phyloP scores from a whole-genome alignment of 2,797 vertebrate species.

The Garrulus glandarius region DNA sequence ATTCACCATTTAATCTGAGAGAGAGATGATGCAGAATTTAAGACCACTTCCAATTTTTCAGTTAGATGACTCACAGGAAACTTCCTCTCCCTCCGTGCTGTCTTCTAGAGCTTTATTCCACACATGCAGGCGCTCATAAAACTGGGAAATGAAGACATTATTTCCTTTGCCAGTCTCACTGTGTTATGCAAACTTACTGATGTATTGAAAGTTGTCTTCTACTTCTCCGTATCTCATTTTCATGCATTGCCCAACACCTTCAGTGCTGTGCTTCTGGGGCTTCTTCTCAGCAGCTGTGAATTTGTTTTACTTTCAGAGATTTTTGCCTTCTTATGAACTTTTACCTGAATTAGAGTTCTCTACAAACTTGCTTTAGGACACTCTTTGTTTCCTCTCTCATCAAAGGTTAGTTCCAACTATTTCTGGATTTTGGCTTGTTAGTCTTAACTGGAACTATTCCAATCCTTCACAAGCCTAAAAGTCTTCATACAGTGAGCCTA shows the following conservation, averaged over 20 bases:
- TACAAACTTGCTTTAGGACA: background rate
- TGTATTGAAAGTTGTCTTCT: background rate
- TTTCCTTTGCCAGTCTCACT: background rate
- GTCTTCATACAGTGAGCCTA: background rate
- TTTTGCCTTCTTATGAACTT: background rate
- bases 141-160: background rate
- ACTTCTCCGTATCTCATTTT: background rate
- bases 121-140: background rate
- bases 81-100: background rate
- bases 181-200: background rate
- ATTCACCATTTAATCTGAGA: background rate
- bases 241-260: background rate
- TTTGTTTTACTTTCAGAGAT: background rate
- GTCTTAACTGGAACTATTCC: background rate
- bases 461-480: background rate
- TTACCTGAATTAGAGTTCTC: background rate
- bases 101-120: background rate
- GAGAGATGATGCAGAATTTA: background rate
- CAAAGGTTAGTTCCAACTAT: background rate
- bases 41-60: background rate
- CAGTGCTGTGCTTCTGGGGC: background rate
- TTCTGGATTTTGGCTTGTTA: background rate
- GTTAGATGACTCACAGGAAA: background rate
- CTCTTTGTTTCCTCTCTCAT: background rate
- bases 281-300: background rate